These are phyloP conservation scores for Erynnis tages DNA, from an alignment of 2,888 invertebrate species.

Conservation along the genomic window DNA sequence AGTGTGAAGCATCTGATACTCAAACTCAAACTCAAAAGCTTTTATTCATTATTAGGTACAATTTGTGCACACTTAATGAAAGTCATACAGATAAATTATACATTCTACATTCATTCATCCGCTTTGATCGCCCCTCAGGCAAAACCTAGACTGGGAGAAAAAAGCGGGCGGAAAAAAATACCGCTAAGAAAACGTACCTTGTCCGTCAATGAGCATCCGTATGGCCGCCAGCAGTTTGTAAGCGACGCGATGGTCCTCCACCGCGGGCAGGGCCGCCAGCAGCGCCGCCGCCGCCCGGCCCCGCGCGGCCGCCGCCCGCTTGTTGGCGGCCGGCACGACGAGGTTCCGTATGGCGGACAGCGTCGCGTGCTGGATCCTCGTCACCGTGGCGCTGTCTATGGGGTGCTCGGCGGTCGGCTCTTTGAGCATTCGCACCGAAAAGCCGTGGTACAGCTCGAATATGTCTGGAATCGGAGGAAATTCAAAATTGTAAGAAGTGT, in stretches of 20 bases:
- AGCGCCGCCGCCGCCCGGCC: slow-evolving; percentile 80
- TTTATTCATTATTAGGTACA: too few species aligned
- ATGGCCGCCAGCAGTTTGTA: slow-evolving; percentile 93
- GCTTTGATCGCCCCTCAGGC: too few species aligned
- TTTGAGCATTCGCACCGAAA: slow-evolving; percentile 40
- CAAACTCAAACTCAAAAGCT: too few species aligned
- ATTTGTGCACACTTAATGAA: too few species aligned
- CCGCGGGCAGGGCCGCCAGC: slow-evolving; percentile 85
- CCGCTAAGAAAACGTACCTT: slow-evolving; percentile 80
- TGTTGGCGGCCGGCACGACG: slow-evolving; percentile 88
- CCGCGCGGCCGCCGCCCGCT: slow-evolving; percentile 85
- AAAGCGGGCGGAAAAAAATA: too few species aligned
- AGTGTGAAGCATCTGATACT: too few species aligned
- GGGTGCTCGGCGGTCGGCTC: slow-evolving; percentile 40
- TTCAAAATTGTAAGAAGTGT: too few species aligned
- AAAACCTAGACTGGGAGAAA: too few species aligned
- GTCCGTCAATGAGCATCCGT: slow-evolving; percentile 92
- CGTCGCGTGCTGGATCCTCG: slow-evolving; percentile 85
- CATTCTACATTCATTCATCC: too few species aligned
- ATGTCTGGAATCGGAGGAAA: slow-evolving; percentile 61
- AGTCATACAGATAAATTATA: too few species aligned
- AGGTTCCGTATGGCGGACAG: slow-evolving; percentile 90
- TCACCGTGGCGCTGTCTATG: slow-evolving; percentile 43
- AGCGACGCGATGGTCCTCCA: slow-evolving; percentile 89
- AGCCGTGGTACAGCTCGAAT: slow-evolving; percentile 57